Percentiles rank a stretch among this genome's conserved stretches.
phyloP scores from a whole-genome alignment of 2,797 vertebrate species.

The Amblyraja radiata region DNA sequence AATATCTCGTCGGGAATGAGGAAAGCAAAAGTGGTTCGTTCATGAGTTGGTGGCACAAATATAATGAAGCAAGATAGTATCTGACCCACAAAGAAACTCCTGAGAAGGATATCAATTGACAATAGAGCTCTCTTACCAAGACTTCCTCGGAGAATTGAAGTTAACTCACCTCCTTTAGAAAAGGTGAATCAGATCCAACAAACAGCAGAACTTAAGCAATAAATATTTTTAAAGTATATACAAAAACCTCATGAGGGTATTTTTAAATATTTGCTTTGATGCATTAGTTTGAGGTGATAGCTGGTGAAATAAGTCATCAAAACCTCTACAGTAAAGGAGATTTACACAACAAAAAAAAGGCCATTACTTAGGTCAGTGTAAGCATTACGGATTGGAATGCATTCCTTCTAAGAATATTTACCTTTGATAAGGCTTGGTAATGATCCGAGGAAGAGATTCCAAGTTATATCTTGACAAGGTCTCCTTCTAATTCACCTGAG shows the following conservation, averaged over 20 bases:
- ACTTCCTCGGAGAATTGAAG: background rate
- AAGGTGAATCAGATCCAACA: background rate
- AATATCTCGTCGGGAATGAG: conserved; percentile 54
- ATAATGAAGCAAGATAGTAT: conserved; percentile 55
- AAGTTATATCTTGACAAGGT: conserved; percentile 60
- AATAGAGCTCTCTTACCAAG: background rate
- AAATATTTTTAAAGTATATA: background rate
- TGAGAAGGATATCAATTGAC: conserved; percentile 45
- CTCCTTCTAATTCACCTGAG: conserved; percentile 57
- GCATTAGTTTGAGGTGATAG: background rate
- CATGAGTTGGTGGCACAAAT: conserved; percentile 41
- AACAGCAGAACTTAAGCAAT: background rate
- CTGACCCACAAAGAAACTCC: conserved; percentile 56
- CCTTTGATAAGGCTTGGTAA: conserved; percentile 66
- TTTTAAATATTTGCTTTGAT: conserved; percentile 23
- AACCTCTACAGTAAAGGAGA: conserved; percentile 72
- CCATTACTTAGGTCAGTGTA: conserved; percentile 71
- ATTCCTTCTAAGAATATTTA: conserved; percentile 62
- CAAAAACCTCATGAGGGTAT: conserved; percentile 23
- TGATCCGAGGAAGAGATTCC: conserved; percentile 52
- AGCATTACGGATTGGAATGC: conserved; percentile 69
- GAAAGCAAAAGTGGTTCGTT: conserved; percentile 49
- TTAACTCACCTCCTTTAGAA: background rate
- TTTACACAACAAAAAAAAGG: conserved; percentile 76
- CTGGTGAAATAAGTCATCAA: conserved; percentile 5